A percentile compares a stretch with the other conserved stretches of the same genome.
phyloP scores from a whole-genome alignment of 2,888 invertebrate species.

The Calliopum simillimum region DNA sequence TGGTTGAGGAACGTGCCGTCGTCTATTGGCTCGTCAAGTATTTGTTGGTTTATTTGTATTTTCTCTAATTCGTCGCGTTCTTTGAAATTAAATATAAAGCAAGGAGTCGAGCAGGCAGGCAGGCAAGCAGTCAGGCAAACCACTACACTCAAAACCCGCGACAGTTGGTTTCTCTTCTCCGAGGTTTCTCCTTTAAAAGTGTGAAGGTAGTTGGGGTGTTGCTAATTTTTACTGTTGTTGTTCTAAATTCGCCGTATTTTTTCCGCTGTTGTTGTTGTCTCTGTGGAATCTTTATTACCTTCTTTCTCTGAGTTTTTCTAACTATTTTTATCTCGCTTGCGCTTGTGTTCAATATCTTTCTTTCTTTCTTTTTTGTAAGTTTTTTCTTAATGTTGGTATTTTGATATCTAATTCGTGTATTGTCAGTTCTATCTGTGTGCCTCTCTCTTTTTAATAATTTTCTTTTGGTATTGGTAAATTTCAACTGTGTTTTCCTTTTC shows the following conservation, averaged over 20 bases:
- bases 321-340: constrained; percentile 19
- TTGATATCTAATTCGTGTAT: constrained; percentile 13
- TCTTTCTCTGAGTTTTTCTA: constrained; percentile 17
- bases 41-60: constrained; percentile 16
- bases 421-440: constrained; percentile 37
- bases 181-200: constrained; percentile 19
- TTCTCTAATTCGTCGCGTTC: constrained; percentile 21
- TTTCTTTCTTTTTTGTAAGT: background rate
- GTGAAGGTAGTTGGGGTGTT: constrained; percentile 2
- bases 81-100: background rate
- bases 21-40: constrained; percentile 34
- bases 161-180: background rate
- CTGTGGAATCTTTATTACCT: constrained; percentile 16
- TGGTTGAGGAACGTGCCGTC: constrained; percentile 22
- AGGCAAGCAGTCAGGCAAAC: constrained; percentile 8
- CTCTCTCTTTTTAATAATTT: constrained; percentile 13
- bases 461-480: background rate
- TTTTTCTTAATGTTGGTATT: constrained; percentile 17
- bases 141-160: background rate
- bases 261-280: constrained; percentile 20
- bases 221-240: constrained; percentile 3
- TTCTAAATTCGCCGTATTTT: constrained; percentile 41
- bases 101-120: background rate
- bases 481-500: constrained; percentile 19
- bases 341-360: constrained; percentile 6